phyloP scores from a whole-genome alignment of 23 tunicate genomes.

The Halocynthia aurantium region DNA sequence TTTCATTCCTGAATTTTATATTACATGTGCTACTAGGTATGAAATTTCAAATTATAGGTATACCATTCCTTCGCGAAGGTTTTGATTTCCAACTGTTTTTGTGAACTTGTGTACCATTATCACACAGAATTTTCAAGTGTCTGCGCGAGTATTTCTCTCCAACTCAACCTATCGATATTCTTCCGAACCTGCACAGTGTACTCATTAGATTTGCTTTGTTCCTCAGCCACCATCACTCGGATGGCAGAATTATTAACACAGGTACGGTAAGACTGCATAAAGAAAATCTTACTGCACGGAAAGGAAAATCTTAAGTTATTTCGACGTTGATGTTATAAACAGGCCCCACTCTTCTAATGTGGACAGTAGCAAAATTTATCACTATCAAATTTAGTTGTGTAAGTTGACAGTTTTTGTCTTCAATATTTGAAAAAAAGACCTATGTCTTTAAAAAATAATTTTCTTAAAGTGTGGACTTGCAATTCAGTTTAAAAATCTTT shows the following conservation, averaged over 20 bases:
- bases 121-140: slow-evolving; percentile 78
- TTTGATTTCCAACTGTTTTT: not conserved
- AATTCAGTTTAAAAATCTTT: too few relatives aligned
- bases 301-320: too few relatives aligned
- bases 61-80: not conserved
- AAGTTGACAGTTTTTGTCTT: too few relatives aligned
- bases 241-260: slow-evolving; percentile 59
- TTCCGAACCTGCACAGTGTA: slow-evolving; percentile 47
- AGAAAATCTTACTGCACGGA: too few relatives aligned
- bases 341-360: too few relatives aligned
- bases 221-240: slow-evolving; percentile 89
- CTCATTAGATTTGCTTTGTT: slow-evolving; percentile 60
- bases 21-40: slow-evolving; percentile 80
- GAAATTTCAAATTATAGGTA: not conserved
- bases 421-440: too few relatives aligned
- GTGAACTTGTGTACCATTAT: not conserved
- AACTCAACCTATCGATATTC: slow-evolving; percentile 71
- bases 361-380: too few relatives aligned
- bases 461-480: too few relatives aligned
- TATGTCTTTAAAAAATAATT: too few relatives aligned
- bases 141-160: slow-evolving; percentile 83
- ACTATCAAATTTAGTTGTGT: too few relatives aligned
- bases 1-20: slow-evolving; percentile 88
- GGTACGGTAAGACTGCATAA: slow-evolving; percentile 33
- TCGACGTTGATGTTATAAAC: too few relatives aligned